These are phyloP conservation scores for Paramormyrops hopkinsi DNA, from an alignment of 2,797 vertebrate species.

Conservation along the genomic window DNA sequence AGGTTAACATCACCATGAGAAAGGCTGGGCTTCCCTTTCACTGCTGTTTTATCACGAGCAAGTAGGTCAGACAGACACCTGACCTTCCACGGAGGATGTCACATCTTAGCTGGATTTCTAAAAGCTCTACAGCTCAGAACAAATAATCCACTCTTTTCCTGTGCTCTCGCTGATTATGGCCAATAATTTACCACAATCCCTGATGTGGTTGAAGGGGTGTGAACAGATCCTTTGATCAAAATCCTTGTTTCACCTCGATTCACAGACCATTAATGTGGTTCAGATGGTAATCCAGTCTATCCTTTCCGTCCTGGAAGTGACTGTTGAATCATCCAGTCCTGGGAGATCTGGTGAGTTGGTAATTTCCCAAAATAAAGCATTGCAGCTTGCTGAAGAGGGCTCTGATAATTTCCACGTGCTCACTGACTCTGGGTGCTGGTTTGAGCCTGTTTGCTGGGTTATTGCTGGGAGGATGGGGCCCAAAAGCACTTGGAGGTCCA, in stretches of 20 bases:
- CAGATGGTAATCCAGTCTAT: neutral
- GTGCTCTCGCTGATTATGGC: neutral
- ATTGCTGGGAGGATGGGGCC: slow-evolving; percentile 31
- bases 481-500: slow-evolving; percentile 36
- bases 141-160: neutral
- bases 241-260: neutral
- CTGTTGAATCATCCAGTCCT: neutral
- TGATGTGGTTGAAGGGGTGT: neutral
- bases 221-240: neutral
- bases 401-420: neutral
- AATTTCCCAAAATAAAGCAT: neutral
- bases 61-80: neutral
- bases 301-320: neutral
- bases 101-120: neutral
- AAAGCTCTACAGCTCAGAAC: neutral
- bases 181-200: neutral
- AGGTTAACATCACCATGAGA: neutral
- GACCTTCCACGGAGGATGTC: neutral
- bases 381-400: neutral
- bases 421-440: neutral
- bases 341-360: neutral
- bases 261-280: neutral
- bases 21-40: neutral
- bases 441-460: slow-evolving; percentile 25
- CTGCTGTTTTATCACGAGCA: neutral